Base-by-base conservation (phyloP, 2,113 vertebrate species). In the Ascaphus truei region DNA sequence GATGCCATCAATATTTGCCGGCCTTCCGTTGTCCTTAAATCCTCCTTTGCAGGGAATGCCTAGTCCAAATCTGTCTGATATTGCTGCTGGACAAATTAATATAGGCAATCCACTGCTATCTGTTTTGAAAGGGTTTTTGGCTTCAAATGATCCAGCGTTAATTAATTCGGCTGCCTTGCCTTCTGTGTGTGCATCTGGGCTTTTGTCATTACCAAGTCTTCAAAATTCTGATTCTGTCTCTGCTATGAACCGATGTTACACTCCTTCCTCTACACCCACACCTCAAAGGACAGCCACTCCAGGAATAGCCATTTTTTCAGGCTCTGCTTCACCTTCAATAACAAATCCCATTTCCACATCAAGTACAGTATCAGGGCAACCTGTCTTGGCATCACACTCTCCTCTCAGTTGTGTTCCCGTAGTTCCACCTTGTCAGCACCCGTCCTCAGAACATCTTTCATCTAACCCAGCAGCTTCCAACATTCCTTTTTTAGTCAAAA, bases 161-260 rank as follows among this genome's bases (percentile, higher is more conserved):
- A 78, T 89, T 67, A 89, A 62, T 76, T 80, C 88, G 48, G 71
- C 83, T 11, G 78, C 81, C 74, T 78, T 90, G 69, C 65, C 88
- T 31, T 80, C 85, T 18, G 80, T 85, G 23, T 66, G 85, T 64
- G 76, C 88, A 13, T 81, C 84, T 31, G 92, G 92, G 43, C 77
- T 92, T 33, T 85, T 88, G 55, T 81, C 88, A 5, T 81, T 90
- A 30, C 86, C 89, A 47, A 65, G 88, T 73, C 88, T 76, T 66
- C 86, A 83, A 65, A 84, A 31, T 63, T 63, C 83, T 2, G 87
- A 86, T 22, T 34, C 80, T 11, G 76, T 78, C 23, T 79, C 89
- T 13, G 92, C 92, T 16, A 80, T 93, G 58, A 93, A 83, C 77
- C 92, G 93, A 68, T 89, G 92, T 82, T 98, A 92, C 66, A 90